Evolutionary conservation across 2,888 invertebrate genomes (phyloP).

Genomic region (Morpho helenor): DNA sequence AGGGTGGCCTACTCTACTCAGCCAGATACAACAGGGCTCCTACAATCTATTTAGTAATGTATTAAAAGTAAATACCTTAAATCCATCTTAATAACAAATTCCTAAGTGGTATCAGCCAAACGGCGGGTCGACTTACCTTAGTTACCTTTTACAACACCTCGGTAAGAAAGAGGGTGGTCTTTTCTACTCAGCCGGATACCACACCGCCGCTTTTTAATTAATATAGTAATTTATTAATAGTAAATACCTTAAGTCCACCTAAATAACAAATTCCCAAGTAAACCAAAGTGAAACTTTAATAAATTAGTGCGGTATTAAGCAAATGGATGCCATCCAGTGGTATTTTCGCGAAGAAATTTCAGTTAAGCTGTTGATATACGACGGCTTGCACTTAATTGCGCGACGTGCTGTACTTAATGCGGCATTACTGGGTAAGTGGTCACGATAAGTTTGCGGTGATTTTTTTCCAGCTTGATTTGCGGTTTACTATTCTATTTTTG

Average conservation of each 20-base stretch:
- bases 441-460: slow-evolving; percentile 5
- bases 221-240: background rate
- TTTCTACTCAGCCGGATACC: too few relatives aligned
- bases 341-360: slow-evolving; percentile 32
- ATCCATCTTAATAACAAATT: too few relatives aligned
- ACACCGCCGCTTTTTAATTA: background rate
- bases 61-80: too few relatives aligned
- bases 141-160: too few relatives aligned
- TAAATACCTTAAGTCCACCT: background rate
- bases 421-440: slow-evolving; percentile 1
- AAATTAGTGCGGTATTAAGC: slow-evolving; percentile 30
- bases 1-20: too few relatives aligned
- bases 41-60: too few relatives aligned
- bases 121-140: too few relatives aligned
- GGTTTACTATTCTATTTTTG: too few relatives aligned
- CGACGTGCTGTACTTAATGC: slow-evolving; percentile 7
- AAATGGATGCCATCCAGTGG: slow-evolving; percentile 26
- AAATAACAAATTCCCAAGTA: slow-evolving; percentile 6
- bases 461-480: background rate
- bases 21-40: too few relatives aligned
- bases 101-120: too few relatives aligned
- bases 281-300: slow-evolving; percentile 19
- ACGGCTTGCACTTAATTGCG: slow-evolving; percentile 19
- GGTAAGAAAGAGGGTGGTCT: too few relatives aligned
- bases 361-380: slow-evolving; percentile 31